These are phyloP conservation scores for Tinamus guttatus DNA, from an alignment of 2,113 vertebrate species.

Conservation along the genomic window DNA sequence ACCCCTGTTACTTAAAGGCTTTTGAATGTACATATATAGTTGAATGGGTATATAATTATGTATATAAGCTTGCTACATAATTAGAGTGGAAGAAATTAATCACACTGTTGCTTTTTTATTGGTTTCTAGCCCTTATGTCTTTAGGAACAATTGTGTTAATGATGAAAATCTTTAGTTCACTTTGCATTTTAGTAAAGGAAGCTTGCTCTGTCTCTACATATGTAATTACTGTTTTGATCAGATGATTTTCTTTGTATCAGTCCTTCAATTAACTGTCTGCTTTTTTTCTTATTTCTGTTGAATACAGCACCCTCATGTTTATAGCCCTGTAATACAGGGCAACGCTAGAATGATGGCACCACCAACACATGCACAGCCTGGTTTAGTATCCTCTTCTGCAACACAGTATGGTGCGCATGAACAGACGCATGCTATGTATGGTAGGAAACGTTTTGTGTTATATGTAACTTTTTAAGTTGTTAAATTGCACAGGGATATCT, in stretches of 20 bases:
- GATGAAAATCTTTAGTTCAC: not conserved
- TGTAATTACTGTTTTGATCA: not conserved
- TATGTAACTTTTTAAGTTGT: constrained; percentile 64
- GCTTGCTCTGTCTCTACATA: not conserved
- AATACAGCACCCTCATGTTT: constrained; percentile 93
- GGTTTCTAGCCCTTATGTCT: not conserved
- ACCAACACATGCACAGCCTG: constrained; percentile 90
- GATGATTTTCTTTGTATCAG: not conserved
- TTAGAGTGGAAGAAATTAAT: not conserved
- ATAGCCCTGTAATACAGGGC: constrained; percentile 95
- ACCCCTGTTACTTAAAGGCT: not conserved
- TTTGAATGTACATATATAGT: not conserved
- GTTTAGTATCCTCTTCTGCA: constrained; percentile 92
- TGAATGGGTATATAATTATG: not conserved
- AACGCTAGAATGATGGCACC: constrained; percentile 94
- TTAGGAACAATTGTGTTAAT: not conserved
- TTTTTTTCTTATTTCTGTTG: constrained; percentile 23
- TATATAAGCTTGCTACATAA: not conserved
- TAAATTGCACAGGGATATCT: constrained; percentile 47
- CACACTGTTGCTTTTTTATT: not conserved
- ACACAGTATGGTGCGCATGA: constrained; percentile 92
- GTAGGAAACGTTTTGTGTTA: constrained; percentile 83
- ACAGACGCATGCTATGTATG: constrained; percentile 99
- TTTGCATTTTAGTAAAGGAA: not conserved
- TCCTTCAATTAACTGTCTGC: not conserved